Conservation (phyloP, 2,797 vertebrate genomes). For the Telmatherina bonti region DNA sequence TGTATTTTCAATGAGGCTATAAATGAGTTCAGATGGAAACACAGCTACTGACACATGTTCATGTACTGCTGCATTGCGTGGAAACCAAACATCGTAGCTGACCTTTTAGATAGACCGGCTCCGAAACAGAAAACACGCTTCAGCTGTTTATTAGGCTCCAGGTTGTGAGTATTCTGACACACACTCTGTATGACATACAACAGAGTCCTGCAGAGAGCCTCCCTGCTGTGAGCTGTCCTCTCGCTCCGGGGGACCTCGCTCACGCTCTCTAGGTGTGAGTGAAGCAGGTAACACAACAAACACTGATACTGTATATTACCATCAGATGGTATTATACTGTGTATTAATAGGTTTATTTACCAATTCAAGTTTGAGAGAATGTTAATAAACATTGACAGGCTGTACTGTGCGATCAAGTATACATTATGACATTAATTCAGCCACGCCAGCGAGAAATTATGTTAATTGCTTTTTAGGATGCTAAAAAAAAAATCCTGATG, state of each 20-base stretch:
- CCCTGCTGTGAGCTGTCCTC: constrained; percentile 60
- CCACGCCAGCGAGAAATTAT: not conserved
- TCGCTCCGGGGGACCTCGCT: constrained; percentile 36
- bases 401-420: not conserved
- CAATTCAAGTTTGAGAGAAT: not conserved
- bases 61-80: not conserved
- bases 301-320: constrained; percentile 12
- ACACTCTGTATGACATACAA: constrained; percentile 42
- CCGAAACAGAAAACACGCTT: constrained; percentile 1
- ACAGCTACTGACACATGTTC: not conserved
- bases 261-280: constrained; percentile 46
- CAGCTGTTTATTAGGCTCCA: constrained; percentile 8
- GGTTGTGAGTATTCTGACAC: constrained; percentile 35
- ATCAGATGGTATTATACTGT: not conserved
- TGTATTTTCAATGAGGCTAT: not conserved
- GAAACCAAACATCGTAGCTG: not conserved
- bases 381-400: not conserved
- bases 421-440: not conserved
- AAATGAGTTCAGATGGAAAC: not conserved
- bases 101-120: not conserved
- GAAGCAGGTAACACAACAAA: constrained; percentile 48
- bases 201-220: constrained; percentile 42
- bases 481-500: not conserved
- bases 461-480: not conserved
- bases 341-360: not conserved